phyloP scores from a whole-genome alignment of 1,140 invertebrate genomes.

The Colletes latitarsis region DNA sequence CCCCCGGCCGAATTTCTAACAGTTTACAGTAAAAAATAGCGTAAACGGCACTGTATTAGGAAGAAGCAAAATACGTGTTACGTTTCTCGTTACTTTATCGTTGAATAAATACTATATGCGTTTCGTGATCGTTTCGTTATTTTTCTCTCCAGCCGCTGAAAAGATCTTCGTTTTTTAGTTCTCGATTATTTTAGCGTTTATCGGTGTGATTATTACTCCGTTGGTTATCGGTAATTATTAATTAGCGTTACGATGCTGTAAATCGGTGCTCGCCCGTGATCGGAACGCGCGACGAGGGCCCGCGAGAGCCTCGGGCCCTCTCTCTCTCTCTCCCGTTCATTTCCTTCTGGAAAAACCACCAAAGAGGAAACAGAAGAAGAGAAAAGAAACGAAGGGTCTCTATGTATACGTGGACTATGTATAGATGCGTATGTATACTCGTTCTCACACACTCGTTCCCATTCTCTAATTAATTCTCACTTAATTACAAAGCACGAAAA shows the following conservation, averaged over 20 bases:
- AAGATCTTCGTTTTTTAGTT: slow-evolving; percentile 49
- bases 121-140: background rate
- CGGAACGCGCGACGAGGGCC: slow-evolving; percentile 48
- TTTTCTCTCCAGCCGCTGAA: too few relatives aligned
- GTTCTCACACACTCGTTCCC: background rate
- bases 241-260: slow-evolving; percentile 69
- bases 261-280: slow-evolving; percentile 55
- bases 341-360: slow-evolving; percentile 4
- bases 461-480: slow-evolving; percentile 25
- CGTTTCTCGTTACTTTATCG: slow-evolving; percentile 79
- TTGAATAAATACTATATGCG: slow-evolving; percentile 79
- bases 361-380: slow-evolving; percentile 30
- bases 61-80: slow-evolving; percentile 82
- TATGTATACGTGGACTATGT: slow-evolving; percentile 38
- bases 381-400: slow-evolving; percentile 40
- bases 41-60: slow-evolving; percentile 82
- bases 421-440: slow-evolving; percentile 16
- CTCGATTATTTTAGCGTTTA: slow-evolving; percentile 48
- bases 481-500: slow-evolving; percentile 64
- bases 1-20: slow-evolving; percentile 70
- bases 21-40: slow-evolving; percentile 82
- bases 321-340: background rate
- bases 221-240: slow-evolving; percentile 60
- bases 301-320: slow-evolving; percentile 2
- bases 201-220: slow-evolving; percentile 65